Base-by-base conservation (phyloP, 1,140 invertebrate species). In the Orussus abietinus region DNA sequence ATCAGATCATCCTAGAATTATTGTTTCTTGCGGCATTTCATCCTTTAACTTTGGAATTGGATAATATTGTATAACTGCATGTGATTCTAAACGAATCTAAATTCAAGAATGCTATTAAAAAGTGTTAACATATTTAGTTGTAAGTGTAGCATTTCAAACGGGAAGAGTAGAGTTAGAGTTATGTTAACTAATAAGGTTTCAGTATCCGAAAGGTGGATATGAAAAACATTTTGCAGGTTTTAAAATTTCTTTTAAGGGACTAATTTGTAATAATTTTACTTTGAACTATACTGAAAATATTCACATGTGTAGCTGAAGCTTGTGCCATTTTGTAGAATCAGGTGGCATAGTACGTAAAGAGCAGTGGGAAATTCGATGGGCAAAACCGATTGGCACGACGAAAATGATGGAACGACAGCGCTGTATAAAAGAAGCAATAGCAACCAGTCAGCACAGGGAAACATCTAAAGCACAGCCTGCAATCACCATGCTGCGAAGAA, bases 291-390 rank as follows among this genome's bases (percentile, higher is more conserved):
- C 14, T 41, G n/a, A n/a, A 39, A 30, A 29, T 13, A 32, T 45
- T 45, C 20, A 33, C 9, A 19, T 32, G 35, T 14, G 12, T 44
- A 3, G n/a, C n/a, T n/a, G n/a, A n/a, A n/a, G n/a, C n/a, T n/a
- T n/a, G n/a, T n/a, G n/a, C n/a, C 19, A 28, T 28, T 43, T 30
- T 51, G 36, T 17, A 71, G 69, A 43, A 38, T 14, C 49, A 4
- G 46, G 49, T 25, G 45, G 67, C 2, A 15, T 71, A 13, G 56
- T 59, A 18, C 56, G 61, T 1, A 22, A 44, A 15, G 43, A 63
- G 13, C 51, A 60, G 9, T 73, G 70, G 70, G 70, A 73, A 46
- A 44, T 73, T 18, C 50, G 51, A 10, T 73, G 70, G 70, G 69
- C 70, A 5, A 73, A 72, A 26, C 70, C 70, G 14, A 70, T 71